Evolutionary conservation across 2,113 vertebrate species (phyloP), one percentile per base, ranked within the genome.

Genomic region (Panthera tigris): DNA sequence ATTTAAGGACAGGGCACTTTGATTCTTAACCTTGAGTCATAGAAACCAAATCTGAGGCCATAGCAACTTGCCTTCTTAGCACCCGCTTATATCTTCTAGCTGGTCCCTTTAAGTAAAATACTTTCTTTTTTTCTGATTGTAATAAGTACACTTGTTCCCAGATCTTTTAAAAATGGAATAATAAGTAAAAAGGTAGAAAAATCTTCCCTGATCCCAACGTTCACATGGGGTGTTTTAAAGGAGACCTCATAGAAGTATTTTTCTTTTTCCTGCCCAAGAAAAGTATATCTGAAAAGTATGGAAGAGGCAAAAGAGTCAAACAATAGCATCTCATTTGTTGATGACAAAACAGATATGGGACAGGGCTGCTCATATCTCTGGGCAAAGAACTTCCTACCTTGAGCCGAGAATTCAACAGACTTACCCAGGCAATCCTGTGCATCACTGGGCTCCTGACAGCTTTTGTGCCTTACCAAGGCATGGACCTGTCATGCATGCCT

Each of bases 401-500:
- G 52, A 48, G 33, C 52, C 68, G n/a, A 73, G 41, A 89, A 25
- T 55, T 66, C 39, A 39, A 25, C 25, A 78, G 52, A 45, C 7
- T 9, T 57, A 4, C 23, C 16, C 36, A 25, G 29, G 23, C 2
- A 3, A 19, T 7, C 25, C 78, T 66, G 14, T 33, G 52, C 27
- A 16, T 39, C 27, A 25, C 33, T 25, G 8, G 36, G 11, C 2
- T 31, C 55, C 68, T 21, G 41, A 8, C 5, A 7, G 5, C 15
- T 25, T 36, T 23, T 55, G 45, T n/a, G 29, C 4, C 4, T 25
- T n/a, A 5, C 18, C 15, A 39, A 25, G 50, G 71, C 25, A 0
- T 3, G 68, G 48, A n/a, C 19, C 71, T 1, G 0, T 9, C 39
- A 5, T 13, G 12, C 18, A 14, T 16, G 29, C 79, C 15, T 50